Conservation (phyloP, 1,140 invertebrate genomes). For the Drosophila grimshawi region DNA sequence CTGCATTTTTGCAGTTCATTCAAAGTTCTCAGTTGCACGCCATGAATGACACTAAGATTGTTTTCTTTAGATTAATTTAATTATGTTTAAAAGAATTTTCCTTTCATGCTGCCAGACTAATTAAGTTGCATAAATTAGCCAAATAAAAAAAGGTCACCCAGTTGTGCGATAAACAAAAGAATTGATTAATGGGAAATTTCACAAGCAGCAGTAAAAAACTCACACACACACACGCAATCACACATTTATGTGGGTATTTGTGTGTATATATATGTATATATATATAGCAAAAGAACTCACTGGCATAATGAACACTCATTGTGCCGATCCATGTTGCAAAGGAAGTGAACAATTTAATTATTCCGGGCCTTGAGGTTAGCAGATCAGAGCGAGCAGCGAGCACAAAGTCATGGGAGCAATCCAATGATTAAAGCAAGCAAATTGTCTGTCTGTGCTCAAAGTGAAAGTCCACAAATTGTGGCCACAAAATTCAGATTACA, state of each 20-base stretch:
- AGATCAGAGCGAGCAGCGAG: conserved; percentile 41
- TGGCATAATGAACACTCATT: conserved; percentile 73
- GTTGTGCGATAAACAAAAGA: conserved; percentile 71
- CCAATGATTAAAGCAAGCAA: conserved; percentile 52
- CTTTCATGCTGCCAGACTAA: conserved; percentile 43
- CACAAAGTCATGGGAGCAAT: conserved; percentile 5
- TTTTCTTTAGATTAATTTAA: conserved; percentile 6
- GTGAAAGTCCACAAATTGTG: conserved; percentile 66
- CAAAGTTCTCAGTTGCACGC: not conserved
- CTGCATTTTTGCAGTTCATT: not conserved
- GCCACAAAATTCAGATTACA: conserved; percentile 15
- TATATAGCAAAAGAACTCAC: conserved; percentile 52
- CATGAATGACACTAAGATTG: not conserved
- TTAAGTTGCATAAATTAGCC: conserved; percentile 58
- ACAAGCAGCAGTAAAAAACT: conserved; percentile 43
- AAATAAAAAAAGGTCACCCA: conserved; percentile 66
- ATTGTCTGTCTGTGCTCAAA: conserved; percentile 46
- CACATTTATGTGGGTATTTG: not conserved
- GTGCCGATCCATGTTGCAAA: conserved; percentile 48
- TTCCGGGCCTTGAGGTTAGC: conserved; percentile 61
- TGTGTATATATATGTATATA: not conserved
- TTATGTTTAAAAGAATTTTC: conserved; percentile 9
- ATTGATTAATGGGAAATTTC: conserved; percentile 78
- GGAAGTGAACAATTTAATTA: conserved; percentile 78
- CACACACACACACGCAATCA: no score